Percentiles rank a stretch among this genome's conserved stretches.
These are phyloP conservation scores for Epirrita christyi DNA, from an alignment of 2,888 invertebrate species.

Conservation along the genomic window DNA sequence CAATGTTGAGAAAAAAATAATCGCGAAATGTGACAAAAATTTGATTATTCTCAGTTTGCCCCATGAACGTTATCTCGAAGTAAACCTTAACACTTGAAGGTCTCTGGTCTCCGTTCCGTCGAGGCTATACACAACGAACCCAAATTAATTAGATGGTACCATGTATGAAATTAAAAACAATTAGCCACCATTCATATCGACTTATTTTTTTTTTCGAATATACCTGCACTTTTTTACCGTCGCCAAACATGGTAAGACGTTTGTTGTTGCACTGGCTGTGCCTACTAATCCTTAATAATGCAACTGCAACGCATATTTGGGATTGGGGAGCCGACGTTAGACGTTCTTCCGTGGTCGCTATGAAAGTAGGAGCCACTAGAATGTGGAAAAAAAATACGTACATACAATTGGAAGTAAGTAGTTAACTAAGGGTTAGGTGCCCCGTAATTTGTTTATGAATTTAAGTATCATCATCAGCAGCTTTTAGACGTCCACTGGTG, in stretches of 20 bases:
- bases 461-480: no score
- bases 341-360: not conserved
- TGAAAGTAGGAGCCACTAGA: not conserved
- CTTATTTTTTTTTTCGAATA: not conserved
- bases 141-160: not conserved
- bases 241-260: not conserved
- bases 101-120: no score
- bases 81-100: no score
- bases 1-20: no score
- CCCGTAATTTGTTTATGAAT: no score
- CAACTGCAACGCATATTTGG: not conserved
- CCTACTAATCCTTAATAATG: not conserved
- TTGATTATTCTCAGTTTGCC: no score
- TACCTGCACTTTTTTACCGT: not conserved
- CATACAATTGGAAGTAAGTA: not conserved
- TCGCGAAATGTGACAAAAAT: no score
- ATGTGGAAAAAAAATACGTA: not conserved
- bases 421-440: no score
- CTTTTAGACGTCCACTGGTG: no score
- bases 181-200: not conserved
- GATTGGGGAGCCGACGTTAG: not conserved
- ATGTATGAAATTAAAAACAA: not conserved
- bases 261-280: not conserved
- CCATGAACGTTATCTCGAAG: no score
- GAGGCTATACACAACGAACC: no score